These are phyloP conservation scores for Sphaeridia pumilis DNA, from an alignment of 2,888 invertebrate genomes.

Conservation along the genomic window DNA sequence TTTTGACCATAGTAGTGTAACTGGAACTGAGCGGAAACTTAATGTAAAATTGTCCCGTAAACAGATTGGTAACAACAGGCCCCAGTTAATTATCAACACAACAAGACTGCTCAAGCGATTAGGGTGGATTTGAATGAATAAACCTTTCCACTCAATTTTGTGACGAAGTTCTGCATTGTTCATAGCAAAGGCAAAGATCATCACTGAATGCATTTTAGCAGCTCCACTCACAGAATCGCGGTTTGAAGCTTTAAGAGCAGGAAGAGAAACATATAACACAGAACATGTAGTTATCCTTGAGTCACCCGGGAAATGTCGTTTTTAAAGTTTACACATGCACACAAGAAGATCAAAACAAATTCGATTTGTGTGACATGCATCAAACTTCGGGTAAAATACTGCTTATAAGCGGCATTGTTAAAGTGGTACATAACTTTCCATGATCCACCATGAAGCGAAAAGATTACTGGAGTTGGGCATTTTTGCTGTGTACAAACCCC, in stretches of 20 bases:
- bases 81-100: constrained; percentile 14
- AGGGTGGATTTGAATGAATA: constrained; percentile 14
- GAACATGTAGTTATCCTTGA: too few relatives aligned
- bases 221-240: too few relatives aligned
- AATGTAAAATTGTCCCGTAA: neutral
- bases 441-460: neutral
- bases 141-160: constrained; percentile 15
- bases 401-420: neutral
- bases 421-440: neutral
- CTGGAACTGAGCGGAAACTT: neutral
- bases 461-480: constrained; percentile 20
- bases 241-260: too few relatives aligned
- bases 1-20: constrained; percentile 40
- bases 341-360: too few relatives aligned
- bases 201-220: too few relatives aligned
- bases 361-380: neutral
- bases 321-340: too few relatives aligned
- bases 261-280: too few relatives aligned
- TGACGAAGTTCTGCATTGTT: constrained; percentile 8
- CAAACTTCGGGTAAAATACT: neutral
- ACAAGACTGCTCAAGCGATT: constrained; percentile 18
- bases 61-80: neutral
- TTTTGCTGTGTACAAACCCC: constrained; percentile 32
- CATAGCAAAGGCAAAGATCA: neutral
- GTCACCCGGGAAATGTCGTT: too few relatives aligned